phyloP scores from a whole-genome alignment of 2,797 vertebrate species.

The Halcyon chelicuti region DNA sequence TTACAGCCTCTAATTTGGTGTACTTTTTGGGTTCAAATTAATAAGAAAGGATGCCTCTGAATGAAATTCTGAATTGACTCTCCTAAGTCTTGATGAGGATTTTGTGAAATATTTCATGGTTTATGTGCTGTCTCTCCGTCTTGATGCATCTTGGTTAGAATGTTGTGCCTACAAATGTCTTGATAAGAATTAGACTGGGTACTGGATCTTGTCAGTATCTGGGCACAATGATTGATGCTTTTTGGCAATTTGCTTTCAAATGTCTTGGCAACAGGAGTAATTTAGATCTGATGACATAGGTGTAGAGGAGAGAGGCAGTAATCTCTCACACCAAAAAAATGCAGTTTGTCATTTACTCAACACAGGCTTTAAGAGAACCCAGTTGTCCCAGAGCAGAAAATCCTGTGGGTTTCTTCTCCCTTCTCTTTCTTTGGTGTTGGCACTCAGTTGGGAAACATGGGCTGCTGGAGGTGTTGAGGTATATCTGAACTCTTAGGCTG shows the following conservation, averaged over 20 bases:
- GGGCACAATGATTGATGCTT: background rate
- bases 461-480: background rate
- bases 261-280: background rate
- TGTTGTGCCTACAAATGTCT: background rate
- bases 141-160: background rate
- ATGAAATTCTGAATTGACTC: background rate
- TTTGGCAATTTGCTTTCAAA: slow-evolving; percentile 40
- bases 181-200: background rate
- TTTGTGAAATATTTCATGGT: background rate
- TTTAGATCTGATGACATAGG: slow-evolving; percentile 8
- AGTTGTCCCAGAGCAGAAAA: background rate
- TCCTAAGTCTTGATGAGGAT: background rate
- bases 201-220: background rate
- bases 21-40: background rate
- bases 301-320: background rate
- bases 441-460: background rate
- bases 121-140: background rate
- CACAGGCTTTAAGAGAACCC: background rate
- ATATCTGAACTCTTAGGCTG: background rate
- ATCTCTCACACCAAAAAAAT: background rate
- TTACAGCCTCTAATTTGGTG: background rate
- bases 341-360: background rate
- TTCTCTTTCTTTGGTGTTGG: background rate
- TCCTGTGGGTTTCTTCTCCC: background rate
- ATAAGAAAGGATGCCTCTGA: background rate